Percentiles rank a stretch among this genome's conserved stretches.
Evolutionary conservation across 2,888 invertebrate species (phyloP).

Genomic region (Brachyopa scutellaris): DNA sequence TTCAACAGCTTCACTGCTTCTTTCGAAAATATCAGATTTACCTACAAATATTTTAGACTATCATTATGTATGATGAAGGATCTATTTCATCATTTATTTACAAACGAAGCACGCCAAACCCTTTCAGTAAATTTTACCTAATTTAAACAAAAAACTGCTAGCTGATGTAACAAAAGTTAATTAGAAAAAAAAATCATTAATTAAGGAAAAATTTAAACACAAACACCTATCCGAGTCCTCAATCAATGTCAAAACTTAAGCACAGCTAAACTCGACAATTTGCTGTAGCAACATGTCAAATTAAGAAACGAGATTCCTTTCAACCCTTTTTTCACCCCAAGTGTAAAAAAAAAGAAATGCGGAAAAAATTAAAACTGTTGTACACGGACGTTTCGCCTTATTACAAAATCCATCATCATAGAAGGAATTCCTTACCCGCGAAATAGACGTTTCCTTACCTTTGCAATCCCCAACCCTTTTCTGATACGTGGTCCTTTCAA

Average conservation of each 20-base stretch:
- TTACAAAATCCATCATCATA: constrained; percentile 70
- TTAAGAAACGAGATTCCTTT: constrained; percentile 34
- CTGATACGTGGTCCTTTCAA: constrained; percentile 39
- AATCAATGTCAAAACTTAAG: constrained; percentile 64
- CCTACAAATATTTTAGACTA: no score
- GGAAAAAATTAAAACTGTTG: constrained; percentile 48
- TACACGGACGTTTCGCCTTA: constrained; percentile 29
- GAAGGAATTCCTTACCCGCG: constrained; percentile 20
- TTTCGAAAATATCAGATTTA: no score
- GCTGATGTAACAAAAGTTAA: constrained; percentile 33
- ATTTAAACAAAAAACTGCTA: no score
- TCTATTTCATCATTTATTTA: no score
- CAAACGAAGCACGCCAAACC: no score
- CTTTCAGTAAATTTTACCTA: no score
- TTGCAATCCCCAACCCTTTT: constrained; percentile 10
- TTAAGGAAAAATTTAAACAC: constrained; percentile 24
- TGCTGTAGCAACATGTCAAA: constrained; percentile 67
- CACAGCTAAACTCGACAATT: constrained; percentile 70
- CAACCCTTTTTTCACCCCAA: constrained; percentile 47
- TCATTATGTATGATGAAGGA: no score
- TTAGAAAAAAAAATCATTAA: constrained; percentile 47
- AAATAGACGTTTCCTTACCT: constrained; percentile 37
- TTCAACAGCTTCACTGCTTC: no score
- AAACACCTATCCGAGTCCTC: constrained; percentile 45
- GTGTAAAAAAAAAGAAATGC: background rate